A percentile compares a stretch with the other conserved stretches of the same genome.
Conservation (phyloP, 2,113 vertebrate genomes). For the Orientallactaga bullata region DNA sequence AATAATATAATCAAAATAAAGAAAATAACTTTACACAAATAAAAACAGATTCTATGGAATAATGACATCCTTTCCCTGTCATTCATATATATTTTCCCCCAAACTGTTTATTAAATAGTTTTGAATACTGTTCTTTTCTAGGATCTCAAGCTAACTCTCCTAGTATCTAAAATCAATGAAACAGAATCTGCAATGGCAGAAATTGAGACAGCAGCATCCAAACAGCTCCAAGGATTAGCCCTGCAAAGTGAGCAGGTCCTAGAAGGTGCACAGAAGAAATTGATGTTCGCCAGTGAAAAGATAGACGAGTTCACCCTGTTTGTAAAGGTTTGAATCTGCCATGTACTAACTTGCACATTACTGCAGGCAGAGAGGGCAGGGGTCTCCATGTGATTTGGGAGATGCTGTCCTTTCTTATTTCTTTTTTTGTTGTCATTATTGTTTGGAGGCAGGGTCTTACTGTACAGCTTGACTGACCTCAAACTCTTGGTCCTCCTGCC, state of each 20-base stretch:
- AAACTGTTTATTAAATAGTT: constrained; percentile 13
- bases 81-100: background rate
- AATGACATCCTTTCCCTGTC: background rate
- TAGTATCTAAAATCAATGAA: constrained; percentile 88
- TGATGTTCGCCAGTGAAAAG: constrained; percentile 87
- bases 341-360: background rate
- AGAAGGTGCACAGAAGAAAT: constrained; percentile 89
- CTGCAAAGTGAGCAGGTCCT: constrained; percentile 91
- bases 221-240: constrained; percentile 91
- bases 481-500: background rate
- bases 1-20: background rate
- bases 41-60: background rate
- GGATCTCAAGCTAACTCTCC: constrained; percentile 88
- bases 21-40: constrained; percentile 25
- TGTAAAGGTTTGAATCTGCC: constrained; percentile 88
- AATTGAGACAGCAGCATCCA: constrained; percentile 89
- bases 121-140: constrained; percentile 76
- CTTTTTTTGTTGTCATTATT: background rate
- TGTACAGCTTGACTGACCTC: background rate
- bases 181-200: constrained; percentile 88
- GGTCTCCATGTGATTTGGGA: background rate
- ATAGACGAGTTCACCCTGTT: constrained; percentile 91
- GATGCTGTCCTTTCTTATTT: background rate
- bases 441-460: background rate
- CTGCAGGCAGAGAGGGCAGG: background rate